Conservation (phyloP, 2,113 vertebrate species). For the Centrocercus urophasianus region DNA sequence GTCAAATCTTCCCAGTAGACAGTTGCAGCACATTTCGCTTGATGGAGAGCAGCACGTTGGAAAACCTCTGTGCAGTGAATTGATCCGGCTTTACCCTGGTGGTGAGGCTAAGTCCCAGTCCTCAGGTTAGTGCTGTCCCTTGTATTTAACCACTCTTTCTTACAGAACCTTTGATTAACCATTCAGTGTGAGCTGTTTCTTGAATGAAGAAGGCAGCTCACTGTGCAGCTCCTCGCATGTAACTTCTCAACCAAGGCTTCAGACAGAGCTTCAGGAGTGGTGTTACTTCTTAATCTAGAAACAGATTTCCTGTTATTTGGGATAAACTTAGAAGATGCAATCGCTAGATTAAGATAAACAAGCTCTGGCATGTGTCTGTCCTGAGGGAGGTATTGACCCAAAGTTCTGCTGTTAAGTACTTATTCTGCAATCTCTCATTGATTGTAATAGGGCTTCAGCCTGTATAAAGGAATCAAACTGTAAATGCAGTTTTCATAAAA, state of each 20-base stretch:
- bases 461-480: background rate
- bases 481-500: background rate
- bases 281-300: background rate
- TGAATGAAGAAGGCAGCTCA: background rate
- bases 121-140: conserved; percentile 72
- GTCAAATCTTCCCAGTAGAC: conserved; percentile 80
- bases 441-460: background rate
- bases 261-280: background rate
- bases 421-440: background rate
- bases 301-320: background rate
- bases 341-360: background rate
- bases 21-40: conserved; percentile 79
- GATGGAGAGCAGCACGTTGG: conserved; percentile 81
- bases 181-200: background rate
- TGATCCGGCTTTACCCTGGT: conserved; percentile 85
- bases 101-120: conserved; percentile 84
- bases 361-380: background rate
- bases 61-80: conserved; percentile 87
- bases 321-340: background rate
- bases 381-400: background rate
- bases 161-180: background rate
- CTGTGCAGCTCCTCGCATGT: background rate
- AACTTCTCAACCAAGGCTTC: background rate
- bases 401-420: background rate
- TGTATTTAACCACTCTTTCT: background rate